These are phyloP conservation scores for Coregonus sp. DNA, from an alignment of 2,797 vertebrate genomes.

Conservation along the genomic window DNA sequence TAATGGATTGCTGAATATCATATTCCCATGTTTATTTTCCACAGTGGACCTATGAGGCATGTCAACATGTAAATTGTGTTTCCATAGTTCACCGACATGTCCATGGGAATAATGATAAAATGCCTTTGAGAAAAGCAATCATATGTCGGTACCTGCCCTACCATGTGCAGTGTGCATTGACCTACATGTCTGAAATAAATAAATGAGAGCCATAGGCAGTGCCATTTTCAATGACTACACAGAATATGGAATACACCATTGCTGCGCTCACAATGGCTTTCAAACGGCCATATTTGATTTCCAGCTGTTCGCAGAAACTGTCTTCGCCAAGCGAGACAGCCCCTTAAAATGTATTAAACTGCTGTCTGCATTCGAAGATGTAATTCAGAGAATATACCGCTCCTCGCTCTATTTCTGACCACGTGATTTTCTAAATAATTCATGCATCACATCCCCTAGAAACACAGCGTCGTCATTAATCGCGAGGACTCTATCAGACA, in stretches of 20 bases:
- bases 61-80: neutral
- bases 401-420: constrained; percentile 85
- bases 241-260: constrained; percentile 69
- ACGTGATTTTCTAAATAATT: constrained; percentile 99
- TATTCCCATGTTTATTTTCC: neutral
- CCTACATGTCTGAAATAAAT: constrained; percentile 80
- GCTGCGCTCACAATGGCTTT: constrained; percentile 58
- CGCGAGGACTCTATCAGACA: constrained; percentile 99
- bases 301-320: constrained; percentile 79
- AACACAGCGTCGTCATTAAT: constrained; percentile 99
- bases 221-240: constrained; percentile 81
- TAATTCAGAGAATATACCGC: constrained; percentile 91
- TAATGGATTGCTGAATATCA: neutral
- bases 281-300: constrained; percentile 86
- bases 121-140: constrained; percentile 18
- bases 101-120: constrained; percentile 10
- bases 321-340: constrained; percentile 72
- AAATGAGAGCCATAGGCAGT: constrained; percentile 80
- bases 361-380: constrained; percentile 80
- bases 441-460: constrained; percentile 99
- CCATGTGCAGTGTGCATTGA: constrained; percentile 68
- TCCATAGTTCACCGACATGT: neutral
- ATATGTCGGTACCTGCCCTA: constrained; percentile 61
- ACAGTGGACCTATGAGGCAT: neutral
- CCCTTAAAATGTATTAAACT: constrained; percentile 81